Evolutionary conservation across 2,888 invertebrate species (phyloP), one percentile per base, ranked within the genome.

Genomic region (Tetragonula carbonaria): DNA sequence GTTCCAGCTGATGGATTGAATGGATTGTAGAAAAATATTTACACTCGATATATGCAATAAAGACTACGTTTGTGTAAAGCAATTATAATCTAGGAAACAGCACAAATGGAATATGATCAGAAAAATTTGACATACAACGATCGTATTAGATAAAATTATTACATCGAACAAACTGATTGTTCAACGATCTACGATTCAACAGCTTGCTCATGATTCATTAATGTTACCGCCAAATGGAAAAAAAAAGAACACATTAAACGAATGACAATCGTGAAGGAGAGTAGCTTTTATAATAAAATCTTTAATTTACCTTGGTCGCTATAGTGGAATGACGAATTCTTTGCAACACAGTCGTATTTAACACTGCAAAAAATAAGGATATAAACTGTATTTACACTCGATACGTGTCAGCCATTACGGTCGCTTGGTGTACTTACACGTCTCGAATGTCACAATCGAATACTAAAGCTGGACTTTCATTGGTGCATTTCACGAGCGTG

Each of bases 391-490:
- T 79, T 87, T 85, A 87, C 65, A 65, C 72, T 66, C 72, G 66
- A 45, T 38, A 45, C 67, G 45, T 67, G 66, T 63, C 87, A 85
- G 79, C 85, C 82, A 85, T 87, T 84, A 77, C 80, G 21, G 18
- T 75, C 57, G 55, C 73, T 74, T 53, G 74, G 33, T 75, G 45
- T 71, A 45, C 45, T 45, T 45, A 45, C 8, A 8, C 1, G 66
- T 67, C 33, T 65, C 38, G 73, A 65, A 50, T 23, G 38, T 28
- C 21, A 57, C 23, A 63, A 59, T 72, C 57, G 51, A 83, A 63
- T 18, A 14, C 13, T 51, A 11, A 50, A 55, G 55, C 80, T 75
- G 67, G 13, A 57, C 4, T 76, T 63, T 57, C 70, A 77, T 80
- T 83, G 80, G 82, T 57, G 66, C 38, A 57, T 59, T 76, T 68